Evolutionary conservation across 2,113 vertebrate species (phyloP), one percentile per base, ranked within the genome.

Genomic region (Bubalus kerabau): DNA sequence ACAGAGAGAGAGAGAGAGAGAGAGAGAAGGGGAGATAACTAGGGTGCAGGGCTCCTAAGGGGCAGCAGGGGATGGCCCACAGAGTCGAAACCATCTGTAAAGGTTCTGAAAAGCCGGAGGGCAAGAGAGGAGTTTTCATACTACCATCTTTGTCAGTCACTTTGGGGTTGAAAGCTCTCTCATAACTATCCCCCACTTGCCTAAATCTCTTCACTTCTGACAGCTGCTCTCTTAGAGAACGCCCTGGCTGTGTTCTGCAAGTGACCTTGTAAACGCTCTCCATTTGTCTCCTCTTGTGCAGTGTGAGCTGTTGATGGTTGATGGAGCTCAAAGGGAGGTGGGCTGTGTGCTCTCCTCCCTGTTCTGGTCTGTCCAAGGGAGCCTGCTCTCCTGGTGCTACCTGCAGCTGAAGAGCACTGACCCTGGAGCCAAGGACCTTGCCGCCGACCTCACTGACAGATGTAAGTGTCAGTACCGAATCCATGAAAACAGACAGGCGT

Each of bases 341-440:
- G 99, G 99, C 94, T 98, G 98, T 0, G 99, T 99, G 96, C 95
- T 99, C 97, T 99, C 99, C 96, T 99, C 99, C 81, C 98, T 99
- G 90, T 99, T 99, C 98, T 99, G 99, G 99, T 99, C 99, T 36
- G 99, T 99, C 67, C 99, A 99, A 97, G 99, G 99, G 36, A 99
- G 99, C 96, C 99, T 99, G 90, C 99, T 99, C 2, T 99, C 99
- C 52, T 99, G 99, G 99, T 99, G 99, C 98, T 99, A 99, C 98
- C 98, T 99, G 97, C 99, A 99, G 90, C 99, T 99, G 40, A 99
- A 99, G 99, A 99, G 99, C 74, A 98, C 98, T 0, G 97, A 99
- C 21, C 54, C 96, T 7, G 90, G 95, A 26, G 74, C 99, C n/a
- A 98, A 99, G 98, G 98, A 99, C 30, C 98, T 99, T 78, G 99